Evolutionary conservation across 2,113 vertebrate genomes (phyloP).

Genomic region (Ancistrus triradiatus): DNA sequence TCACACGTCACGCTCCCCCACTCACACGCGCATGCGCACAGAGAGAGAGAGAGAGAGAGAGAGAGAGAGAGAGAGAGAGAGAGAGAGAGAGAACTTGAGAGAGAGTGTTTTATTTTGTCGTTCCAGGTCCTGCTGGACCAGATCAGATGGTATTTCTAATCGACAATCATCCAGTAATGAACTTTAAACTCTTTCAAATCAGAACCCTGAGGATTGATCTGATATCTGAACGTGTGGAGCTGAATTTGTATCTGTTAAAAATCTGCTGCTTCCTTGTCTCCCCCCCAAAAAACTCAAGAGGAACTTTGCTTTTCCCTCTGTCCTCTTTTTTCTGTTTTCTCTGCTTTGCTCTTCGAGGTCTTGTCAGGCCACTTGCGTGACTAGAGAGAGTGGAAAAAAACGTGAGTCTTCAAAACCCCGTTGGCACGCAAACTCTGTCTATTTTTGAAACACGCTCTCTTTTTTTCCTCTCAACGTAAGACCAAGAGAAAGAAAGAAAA

Average conservation of each 20-base stretch:
- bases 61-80: background rate
- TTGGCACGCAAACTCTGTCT: slow-evolving; percentile 74
- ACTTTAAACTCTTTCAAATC: no score
- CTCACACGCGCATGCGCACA: no score
- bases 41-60: no score
- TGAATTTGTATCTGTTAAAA: background rate
- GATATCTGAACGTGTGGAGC: no score
- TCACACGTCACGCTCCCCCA: no score
- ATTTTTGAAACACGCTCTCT: slow-evolving; percentile 68
- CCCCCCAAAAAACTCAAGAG: slow-evolving; percentile 33
- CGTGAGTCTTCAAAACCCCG: slow-evolving; percentile 64
- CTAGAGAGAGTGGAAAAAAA: slow-evolving; percentile 70
- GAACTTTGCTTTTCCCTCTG: slow-evolving; percentile 37
- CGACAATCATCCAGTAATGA: slow-evolving; percentile 35
- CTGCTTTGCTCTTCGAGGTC: slow-evolving; percentile 58
- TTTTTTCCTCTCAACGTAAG: slow-evolving; percentile 45
- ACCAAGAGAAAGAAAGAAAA: slow-evolving; percentile 61
- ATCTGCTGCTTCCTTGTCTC: slow-evolving; percentile 33
- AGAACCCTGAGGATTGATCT: no score
- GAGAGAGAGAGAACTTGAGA: slow-evolving; percentile 35
- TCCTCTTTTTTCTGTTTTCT: slow-evolving; percentile 48
- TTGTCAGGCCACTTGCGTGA: slow-evolving; percentile 75
- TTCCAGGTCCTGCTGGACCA: no score
- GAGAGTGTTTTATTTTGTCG: no score
- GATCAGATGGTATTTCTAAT: slow-evolving; percentile 42